Evolutionary conservation across 2,888 invertebrate species (phyloP), one percentile per base, ranked within the genome.

Genomic region (Dicycla oo): DNA sequence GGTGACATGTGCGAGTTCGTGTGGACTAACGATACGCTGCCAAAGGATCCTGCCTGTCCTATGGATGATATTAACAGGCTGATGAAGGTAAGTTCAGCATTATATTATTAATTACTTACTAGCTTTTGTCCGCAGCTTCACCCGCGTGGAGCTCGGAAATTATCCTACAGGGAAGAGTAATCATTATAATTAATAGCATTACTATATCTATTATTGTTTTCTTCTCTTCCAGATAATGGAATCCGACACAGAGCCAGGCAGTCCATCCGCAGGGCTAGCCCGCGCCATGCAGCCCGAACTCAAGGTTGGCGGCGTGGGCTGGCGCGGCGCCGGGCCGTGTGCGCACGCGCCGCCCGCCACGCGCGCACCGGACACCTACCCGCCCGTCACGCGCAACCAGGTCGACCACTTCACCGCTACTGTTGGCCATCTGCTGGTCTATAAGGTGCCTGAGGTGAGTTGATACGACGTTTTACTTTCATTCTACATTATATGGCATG

Each of bases 1-100:
- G 96, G 94, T 47, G 97, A 96, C 88, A 96, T 97, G 88, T 97
- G 96, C 84, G 97, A 97, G 85, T 98, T 97, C 90, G 97, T 97
- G 45, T 98, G 98, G 98, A 98, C 98, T 26, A 99, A 99, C 89
- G 98, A 98, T 83, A 98, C 98, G 11, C 91, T 99, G 83, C 97
- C 98, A 0, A 97, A 97, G 63, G 97, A 97, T 86, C 92, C 94
- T 0, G 97, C 97, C 58, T 99, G 99, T 86, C 98, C 98, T 0
- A 97, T 97, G 85, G 96, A 97, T 66, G 97, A 98, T 86, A 97
- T 99, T 43, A 97, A 97, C 65, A 94, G 97, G 82, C 92, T 98
- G 51, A 97, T 97, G 92, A 96, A 96, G 94, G 98, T 51, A 38
- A 38, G 38, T 38, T 38, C 38, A 38, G 38, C 38, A 38, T 38